A percentile compares a stretch with the other conserved stretches of the same genome.
These are phyloP conservation scores for Lordiphosa mommai DNA, from an alignment of 1,140 invertebrate genomes.

Conservation along the genomic window DNA sequence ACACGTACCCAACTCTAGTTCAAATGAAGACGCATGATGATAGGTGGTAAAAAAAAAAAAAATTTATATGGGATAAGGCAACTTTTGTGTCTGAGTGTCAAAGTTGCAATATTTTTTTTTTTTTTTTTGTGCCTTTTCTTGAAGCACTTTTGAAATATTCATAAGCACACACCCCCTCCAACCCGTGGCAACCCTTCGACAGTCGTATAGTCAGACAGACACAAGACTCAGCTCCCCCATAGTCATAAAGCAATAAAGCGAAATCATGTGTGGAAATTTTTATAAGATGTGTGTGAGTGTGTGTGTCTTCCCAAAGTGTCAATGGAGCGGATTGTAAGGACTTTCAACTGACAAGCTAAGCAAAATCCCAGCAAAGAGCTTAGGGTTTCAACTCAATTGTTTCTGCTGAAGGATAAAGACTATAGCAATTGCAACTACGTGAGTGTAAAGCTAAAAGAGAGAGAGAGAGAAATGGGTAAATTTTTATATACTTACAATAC, in stretches of 20 bases:
- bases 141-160: constrained; percentile 43
- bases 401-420: constrained; percentile 1
- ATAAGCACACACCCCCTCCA: no score
- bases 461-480: no score
- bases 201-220: no score
- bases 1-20: no score
- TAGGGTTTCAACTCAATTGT: constrained; percentile 43
- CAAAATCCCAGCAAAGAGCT: constrained; percentile 39
- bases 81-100: neutral
- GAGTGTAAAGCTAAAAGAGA: neutral
- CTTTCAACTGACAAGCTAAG: constrained; percentile 21
- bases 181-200: no score
- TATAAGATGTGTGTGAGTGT: constrained; percentile 28
- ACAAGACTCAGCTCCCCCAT: constrained; percentile 4
- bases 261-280: constrained; percentile 56
- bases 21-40: no score
- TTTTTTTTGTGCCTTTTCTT: neutral
- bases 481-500: no score
- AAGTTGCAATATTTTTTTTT: neutral
- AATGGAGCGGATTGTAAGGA: constrained; percentile 7
- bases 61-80: no score
- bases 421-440: constrained; percentile 1
- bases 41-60: no score
- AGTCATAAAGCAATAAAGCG: constrained; percentile 53
- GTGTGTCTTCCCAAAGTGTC: constrained; percentile 15